Evolutionary conservation across 2,888 invertebrate species (phyloP).

Genomic region (Alviniconcha strummeri): DNA sequence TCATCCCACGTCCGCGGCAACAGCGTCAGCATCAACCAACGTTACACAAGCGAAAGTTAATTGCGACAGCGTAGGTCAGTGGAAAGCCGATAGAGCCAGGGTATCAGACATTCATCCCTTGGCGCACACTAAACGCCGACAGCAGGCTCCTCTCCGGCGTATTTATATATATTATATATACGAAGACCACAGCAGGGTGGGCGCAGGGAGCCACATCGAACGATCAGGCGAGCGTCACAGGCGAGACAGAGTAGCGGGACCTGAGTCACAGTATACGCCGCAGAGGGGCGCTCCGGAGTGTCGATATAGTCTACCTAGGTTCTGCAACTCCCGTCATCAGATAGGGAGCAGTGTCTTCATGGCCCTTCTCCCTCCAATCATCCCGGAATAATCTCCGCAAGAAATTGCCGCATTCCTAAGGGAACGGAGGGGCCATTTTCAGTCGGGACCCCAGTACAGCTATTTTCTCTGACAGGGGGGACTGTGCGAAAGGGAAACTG

Average conservation of each 20-base stretch:
- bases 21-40: no score
- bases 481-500: not conserved
- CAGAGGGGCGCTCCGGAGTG: constrained; percentile 18
- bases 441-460: constrained; percentile 26
- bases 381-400: constrained; percentile 42
- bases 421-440: constrained; percentile 40
- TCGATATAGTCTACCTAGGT: constrained; percentile 36
- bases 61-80: no score
- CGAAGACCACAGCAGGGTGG: no score
- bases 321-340: constrained; percentile 30
- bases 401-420: constrained; percentile 43
- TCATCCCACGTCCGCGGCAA: no score
- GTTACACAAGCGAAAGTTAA: no score
- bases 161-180: no score
- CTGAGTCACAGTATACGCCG: constrained; percentile 19
- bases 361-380: constrained; percentile 40
- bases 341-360: constrained; percentile 28
- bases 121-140: no score
- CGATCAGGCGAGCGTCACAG: no score
- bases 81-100: no score
- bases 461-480: constrained; percentile 18
- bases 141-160: no score
- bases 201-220: no score
- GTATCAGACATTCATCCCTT: no score
- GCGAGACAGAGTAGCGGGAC: not conserved